Base-by-base conservation (phyloP, 2,888 invertebrate species). In the Plagodis dolabraria region DNA sequence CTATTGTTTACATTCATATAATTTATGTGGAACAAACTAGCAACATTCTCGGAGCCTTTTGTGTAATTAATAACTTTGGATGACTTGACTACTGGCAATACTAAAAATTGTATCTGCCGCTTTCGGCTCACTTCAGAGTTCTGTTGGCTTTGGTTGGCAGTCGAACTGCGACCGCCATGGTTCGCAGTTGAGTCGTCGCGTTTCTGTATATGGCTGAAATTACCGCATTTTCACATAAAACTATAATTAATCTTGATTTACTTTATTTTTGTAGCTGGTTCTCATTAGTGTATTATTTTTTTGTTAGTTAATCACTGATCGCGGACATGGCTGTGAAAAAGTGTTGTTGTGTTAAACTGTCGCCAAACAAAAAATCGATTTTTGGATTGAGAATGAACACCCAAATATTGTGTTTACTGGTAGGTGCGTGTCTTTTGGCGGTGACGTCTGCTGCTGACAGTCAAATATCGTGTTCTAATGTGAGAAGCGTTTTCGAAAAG, bases 281-380 rank as follows among this genome's bases (percentile, higher is more conserved):
- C 5, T 71, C 70, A 63, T 70, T 67, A 76, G 78, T 82, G 79
- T 74, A 71, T 70, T 70, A 69, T 65, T 72, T 36, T 80, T 73
- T 69, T 69, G 68, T 70, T 65, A 71, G 63, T 71, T 67, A 69
- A 69, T 52, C 63, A 45, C 9, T 45, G 65, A 64, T 69, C 75
- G 76, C 68, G 78, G 85, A 82, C 78, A 92, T 92, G 92, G 87
- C 87, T 87, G 91, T 91, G 89, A 86, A 85, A 85, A 82, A 85
- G 92, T 90, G 88, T 89, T 83, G 86, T 91, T 83, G 87, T 91
- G 89, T 78, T 81, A 86, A 87, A 89, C 86, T 87, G 88, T 87
- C 88, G 82, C 80, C 82, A 83, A 87, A 86, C 86, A 88, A 89
- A 89, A 92, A 92, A 92, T 92, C 92, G 92, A 92, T 92, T 92